Evolutionary conservation across 2,113 vertebrate genomes (phyloP).

Genomic region (Clarias macrocephalus): DNA sequence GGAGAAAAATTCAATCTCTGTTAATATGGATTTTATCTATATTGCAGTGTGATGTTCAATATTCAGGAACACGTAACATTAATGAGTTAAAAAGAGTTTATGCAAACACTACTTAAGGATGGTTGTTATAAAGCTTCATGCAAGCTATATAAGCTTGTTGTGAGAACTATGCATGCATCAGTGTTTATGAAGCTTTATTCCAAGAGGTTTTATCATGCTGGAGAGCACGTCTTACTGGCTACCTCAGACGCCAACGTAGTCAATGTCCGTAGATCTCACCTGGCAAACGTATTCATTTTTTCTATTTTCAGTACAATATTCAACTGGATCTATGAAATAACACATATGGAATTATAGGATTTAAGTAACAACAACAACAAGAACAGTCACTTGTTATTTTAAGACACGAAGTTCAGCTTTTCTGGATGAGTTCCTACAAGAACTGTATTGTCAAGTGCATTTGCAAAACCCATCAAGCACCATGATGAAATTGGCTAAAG

Average conservation of each 20-base stretch:
- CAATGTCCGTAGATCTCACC: neutral
- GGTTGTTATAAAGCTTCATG: neutral
- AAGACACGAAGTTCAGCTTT: too few relatives aligned
- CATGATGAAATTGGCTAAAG: too few relatives aligned
- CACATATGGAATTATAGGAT: too few relatives aligned
- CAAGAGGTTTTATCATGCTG: neutral
- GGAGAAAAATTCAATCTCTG: neutral
- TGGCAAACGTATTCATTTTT: neutral
- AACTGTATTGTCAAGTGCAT: too few relatives aligned
- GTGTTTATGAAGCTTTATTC: neutral
- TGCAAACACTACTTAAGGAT: too few relatives aligned
- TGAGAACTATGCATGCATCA: neutral
- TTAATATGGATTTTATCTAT: neutral
- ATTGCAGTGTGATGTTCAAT: neutral
- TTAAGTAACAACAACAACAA: too few relatives aligned
- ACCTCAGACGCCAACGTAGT: neutral
- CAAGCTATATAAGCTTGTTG: neutral
- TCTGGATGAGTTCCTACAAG: too few relatives aligned
- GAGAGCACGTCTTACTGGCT: neutral
- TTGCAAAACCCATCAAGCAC: too few relatives aligned
- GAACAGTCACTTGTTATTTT: too few relatives aligned
- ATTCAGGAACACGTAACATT: neutral
- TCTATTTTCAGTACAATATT: too few relatives aligned
- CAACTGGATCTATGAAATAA: too few relatives aligned
- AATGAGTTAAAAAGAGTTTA: too few relatives aligned